Evolutionary conservation across 1,140 invertebrate species (phyloP), one percentile per base, ranked within the genome.

Genomic region (Aphelinus certus): DNA sequence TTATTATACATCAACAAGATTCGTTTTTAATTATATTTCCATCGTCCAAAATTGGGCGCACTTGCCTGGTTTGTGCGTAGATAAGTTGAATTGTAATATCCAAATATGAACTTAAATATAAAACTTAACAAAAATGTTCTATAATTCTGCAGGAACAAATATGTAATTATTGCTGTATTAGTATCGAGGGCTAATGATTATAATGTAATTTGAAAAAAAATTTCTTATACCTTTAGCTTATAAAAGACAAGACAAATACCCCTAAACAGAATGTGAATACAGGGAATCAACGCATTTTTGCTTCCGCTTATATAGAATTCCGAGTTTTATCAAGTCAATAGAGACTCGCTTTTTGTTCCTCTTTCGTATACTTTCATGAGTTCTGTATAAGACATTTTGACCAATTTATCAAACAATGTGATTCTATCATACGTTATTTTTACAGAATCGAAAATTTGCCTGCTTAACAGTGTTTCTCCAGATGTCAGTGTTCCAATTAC

Each of bases 281-380:
- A 6, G 58, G 64, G 65, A 74, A 74, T 74, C 72, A 74, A 74
- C 42, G 48, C 72, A 74, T 74, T 74, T 56, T 45, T 60, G 10
- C 43, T 73, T 62, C 68, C 65, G 72, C 65, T 67, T 47, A 48
- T 26, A 26, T 6, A 68, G 72, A 74, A 74, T 74, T 74, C 72
- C 48, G 65, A 68, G 58, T 68, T 74, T 74, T 49, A 26, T 68
- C n/a, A 47, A 69, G 73, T 69, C 73, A 57, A 56, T 69, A 49
- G 43, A 72, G 63, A 73, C 62, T 72, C 60, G 51, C n/a, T 58
- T 69, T 53, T 62, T 62, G 6, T 10, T 66, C 48, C 70, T 72
- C 61, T 76, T 76, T 85, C 84, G 84, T 85, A 85, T 85, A 85
- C 84, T 85, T 85, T 85, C 81, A 81, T 85, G 78, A 79, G 78